Evolutionary conservation across 2,888 invertebrate genomes (phyloP), one percentile per base, ranked within the genome.

Genomic region (Lasioglossum villosulum): DNA sequence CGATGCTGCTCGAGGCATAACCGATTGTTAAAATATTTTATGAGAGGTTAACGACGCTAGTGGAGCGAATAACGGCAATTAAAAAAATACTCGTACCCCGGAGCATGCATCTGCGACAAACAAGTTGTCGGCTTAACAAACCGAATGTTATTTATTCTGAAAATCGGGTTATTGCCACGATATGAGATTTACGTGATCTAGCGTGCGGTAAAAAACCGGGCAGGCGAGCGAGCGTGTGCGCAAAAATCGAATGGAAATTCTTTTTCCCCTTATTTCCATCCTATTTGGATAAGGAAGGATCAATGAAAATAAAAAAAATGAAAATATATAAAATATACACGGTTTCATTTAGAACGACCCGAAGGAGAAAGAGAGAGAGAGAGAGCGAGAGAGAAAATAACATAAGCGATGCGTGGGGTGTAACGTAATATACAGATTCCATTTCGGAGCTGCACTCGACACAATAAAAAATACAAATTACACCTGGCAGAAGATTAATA

Each of bases 121-220:
- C 78, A 83, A 88, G 72, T 78, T 59, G 77, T 34, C 73, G 63
- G 68, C 68, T 71, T 86, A 84, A 90, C 85, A 84, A 89, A 86
- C 82, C 45, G 80, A 75, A 82, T 79, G 80, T 80, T 82, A 86
- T 84, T 89, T 87, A 87, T 85, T 79, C 45, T 19, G 82, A 76
- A 86, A 89, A 90, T 82, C 86, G 83, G 80, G 68, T 83, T 88
- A 88, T 86, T 80, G 81, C 56, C 74, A 30, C 72, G 34, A 56
- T 68, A 23, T 16, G 23, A 80, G 77, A 89, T 88, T 90, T 83
- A 86, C 80, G 80, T 0, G 78, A 72, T 56, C 76, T 27, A 34
- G 48, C 71, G 42, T 63, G 52, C 78, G 59, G 75, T 72, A 83
- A 39, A 84, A 27, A 63, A 19, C 8, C 70, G 78, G 76, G 83